Percentiles rank a stretch among this genome's conserved stretches.
Evolutionary conservation across 2,888 invertebrate species (phyloP).

Genomic region (Osedax frankpressi): DNA sequence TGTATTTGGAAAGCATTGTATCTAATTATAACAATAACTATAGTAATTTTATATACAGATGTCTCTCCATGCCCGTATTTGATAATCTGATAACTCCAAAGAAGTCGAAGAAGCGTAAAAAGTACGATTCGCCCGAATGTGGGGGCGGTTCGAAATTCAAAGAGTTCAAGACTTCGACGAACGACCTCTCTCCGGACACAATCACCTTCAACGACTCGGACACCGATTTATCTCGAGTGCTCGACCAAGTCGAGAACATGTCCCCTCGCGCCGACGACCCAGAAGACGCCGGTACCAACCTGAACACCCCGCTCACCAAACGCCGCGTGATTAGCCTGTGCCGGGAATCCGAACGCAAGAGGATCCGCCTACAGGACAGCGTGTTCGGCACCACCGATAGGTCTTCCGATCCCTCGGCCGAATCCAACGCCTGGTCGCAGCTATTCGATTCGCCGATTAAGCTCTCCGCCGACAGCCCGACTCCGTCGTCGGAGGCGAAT

Average conservation of each 20-base stretch:
- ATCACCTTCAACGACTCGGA: slow-evolving; percentile 34
- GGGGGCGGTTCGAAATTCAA: neutral
- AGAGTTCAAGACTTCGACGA: neutral
- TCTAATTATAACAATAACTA: no score
- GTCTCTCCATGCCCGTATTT: no score
- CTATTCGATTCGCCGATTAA: neutral
- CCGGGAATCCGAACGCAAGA: neutral
- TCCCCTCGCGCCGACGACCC: slow-evolving; percentile 23
- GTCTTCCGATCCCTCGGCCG: neutral
- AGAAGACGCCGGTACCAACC: neutral
- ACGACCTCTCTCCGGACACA: slow-evolving; percentile 32
- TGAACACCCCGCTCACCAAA: neutral
- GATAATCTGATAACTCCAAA: neutral
- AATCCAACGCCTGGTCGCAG: neutral
- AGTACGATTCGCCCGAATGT: neutral
- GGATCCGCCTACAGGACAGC: neutral
- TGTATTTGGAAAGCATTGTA: no score
- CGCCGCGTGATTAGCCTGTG: neutral
- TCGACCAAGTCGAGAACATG: slow-evolving; percentile 40
- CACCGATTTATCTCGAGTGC: slow-evolving; percentile 36
- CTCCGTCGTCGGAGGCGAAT: neutral
- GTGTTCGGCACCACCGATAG: neutral
- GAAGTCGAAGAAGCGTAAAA: neutral
- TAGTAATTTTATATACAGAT: no score
- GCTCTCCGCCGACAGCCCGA: neutral